These are phyloP conservation scores for Corvus hawaiiensis DNA, from an alignment of 2,113 vertebrate genomes.

Conservation along the genomic window DNA sequence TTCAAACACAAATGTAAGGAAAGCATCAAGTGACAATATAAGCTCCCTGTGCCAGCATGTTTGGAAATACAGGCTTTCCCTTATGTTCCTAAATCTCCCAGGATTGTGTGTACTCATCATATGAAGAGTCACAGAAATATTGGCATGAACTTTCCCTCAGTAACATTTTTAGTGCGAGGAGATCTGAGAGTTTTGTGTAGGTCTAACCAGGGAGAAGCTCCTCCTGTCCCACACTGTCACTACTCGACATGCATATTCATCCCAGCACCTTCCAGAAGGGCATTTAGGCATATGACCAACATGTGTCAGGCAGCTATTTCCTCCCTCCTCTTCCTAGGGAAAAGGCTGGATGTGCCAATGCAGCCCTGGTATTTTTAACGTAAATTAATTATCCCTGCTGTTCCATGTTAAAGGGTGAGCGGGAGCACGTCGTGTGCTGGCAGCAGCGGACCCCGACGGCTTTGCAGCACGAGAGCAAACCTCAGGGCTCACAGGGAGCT, in stretches of 20 bases:
- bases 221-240: neutral
- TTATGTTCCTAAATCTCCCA: neutral
- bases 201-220: neutral
- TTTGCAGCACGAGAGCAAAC: neutral
- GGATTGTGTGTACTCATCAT: neutral
- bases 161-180: neutral
- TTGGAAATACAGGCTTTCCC: neutral
- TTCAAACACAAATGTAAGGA: neutral
- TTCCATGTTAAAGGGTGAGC: neutral
- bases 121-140: neutral
- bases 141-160: neutral
- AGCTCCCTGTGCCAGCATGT: neutral
- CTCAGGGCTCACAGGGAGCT: neutral
- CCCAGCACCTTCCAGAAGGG: neutral
- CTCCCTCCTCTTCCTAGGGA: neutral
- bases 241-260: neutral
- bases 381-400: constrained; percentile 2
- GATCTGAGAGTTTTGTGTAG: neutral
- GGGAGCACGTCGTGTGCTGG: neutral
- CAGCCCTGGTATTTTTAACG: constrained; percentile 5
- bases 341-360: neutral
- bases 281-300: neutral
- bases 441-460: neutral
- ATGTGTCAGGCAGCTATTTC: neutral
- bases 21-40: neutral